These are phyloP conservation scores for Protomyctophum bolini DNA, from an alignment of 2,113 vertebrate species.

Conservation along the genomic window DNA sequence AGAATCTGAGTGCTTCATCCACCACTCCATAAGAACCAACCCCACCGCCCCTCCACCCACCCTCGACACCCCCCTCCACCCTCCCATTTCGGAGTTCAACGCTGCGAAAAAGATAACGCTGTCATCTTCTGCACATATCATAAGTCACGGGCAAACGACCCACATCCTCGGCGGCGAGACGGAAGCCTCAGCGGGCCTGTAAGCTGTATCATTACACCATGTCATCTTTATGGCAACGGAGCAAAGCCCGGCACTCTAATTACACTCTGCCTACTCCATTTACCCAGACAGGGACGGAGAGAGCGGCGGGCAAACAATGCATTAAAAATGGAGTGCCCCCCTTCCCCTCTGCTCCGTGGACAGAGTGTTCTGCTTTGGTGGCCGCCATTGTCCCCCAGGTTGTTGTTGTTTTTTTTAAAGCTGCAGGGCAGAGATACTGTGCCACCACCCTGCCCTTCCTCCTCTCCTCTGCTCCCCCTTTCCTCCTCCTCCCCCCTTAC, in stretches of 20 bases:
- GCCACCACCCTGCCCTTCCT: constrained; percentile 24
- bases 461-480: constrained; percentile 22
- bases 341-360: constrained; percentile 33
- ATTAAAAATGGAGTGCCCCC: constrained; percentile 63
- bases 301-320: constrained; percentile 70
- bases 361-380: constrained; percentile 46
- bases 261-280: constrained; percentile 75
- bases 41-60: background rate
- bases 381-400: constrained; percentile 42
- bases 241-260: constrained; percentile 72
- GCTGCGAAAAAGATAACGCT: constrained; percentile 60
- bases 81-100: constrained; percentile 50
- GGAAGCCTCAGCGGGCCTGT: constrained; percentile 71
- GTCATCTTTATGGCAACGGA: constrained; percentile 74
- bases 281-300: constrained; percentile 67
- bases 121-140: constrained; percentile 71
- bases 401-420: constrained; percentile 49
- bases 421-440: constrained; percentile 58
- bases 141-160: constrained; percentile 74
- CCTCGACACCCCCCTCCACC: constrained; percentile 14
- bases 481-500: constrained; percentile 4
- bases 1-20: constrained; percentile 2
- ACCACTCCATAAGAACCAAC: too few species aligned
- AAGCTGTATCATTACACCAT: constrained; percentile 77
- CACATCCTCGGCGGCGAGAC: constrained; percentile 64